Evolutionary conservation across 2,888 invertebrate species (phyloP).

Genomic region (Thereva nobilitata): DNA sequence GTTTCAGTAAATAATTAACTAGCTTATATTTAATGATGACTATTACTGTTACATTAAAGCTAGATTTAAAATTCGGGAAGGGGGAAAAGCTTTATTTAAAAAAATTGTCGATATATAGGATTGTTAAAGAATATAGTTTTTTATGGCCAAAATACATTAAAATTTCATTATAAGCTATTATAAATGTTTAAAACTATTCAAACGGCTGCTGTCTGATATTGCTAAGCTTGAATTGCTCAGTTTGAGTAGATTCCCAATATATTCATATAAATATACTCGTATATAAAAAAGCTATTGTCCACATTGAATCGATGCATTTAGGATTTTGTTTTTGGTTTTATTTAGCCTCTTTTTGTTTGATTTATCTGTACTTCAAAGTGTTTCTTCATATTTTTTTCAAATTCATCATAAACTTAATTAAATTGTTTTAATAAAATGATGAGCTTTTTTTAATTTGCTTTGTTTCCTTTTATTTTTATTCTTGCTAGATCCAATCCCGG

Average conservation of each 20-base stretch:
- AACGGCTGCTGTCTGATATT: slow-evolving; percentile 14
- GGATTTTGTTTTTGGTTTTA: slow-evolving; percentile 12
- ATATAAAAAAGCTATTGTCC: slow-evolving; percentile 33
- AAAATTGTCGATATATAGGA: too few species aligned
- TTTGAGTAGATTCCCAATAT: slow-evolving; percentile 34
- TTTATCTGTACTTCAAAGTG: slow-evolving; percentile 18
- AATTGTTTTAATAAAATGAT: too few species aligned
- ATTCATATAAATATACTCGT: background rate
- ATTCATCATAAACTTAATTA: background rate
- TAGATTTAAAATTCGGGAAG: too few species aligned
- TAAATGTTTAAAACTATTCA: background rate
- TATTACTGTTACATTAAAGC: too few species aligned
- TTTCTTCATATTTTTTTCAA: slow-evolving; percentile 2
- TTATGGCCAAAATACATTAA: too few species aligned
- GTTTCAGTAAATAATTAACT: too few species aligned
- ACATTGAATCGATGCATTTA: slow-evolving; percentile 33
- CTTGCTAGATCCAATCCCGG: slow-evolving; percentile 83
- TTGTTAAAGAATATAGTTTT: too few species aligned
- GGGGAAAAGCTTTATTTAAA: too few species aligned
- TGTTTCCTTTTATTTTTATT: background rate
- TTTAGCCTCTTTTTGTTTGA: slow-evolving; percentile 26
- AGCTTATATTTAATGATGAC: too few species aligned
- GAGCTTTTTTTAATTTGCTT: background rate
- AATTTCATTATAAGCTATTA: too few species aligned
- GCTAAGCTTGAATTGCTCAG: slow-evolving; percentile 22